phyloP scores from a whole-genome alignment of 1,140 invertebrate genomes.

The Orchestia grillus region DNA sequence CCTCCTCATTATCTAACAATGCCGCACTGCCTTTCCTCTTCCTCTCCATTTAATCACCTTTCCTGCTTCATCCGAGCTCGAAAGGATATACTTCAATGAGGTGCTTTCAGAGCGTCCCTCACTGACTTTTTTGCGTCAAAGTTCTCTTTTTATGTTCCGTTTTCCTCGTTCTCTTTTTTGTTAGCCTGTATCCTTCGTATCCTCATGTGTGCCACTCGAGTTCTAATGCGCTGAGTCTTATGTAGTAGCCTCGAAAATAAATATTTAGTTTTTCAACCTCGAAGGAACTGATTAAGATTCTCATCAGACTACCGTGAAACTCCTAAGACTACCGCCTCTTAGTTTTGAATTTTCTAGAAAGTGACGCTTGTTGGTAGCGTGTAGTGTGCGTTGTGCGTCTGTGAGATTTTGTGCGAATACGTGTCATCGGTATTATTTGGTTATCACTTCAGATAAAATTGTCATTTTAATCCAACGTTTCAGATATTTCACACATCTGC shows the following conservation, averaged over 20 bases:
- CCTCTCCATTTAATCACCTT: slow-evolving; percentile 22
- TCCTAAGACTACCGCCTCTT: neutral
- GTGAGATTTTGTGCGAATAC: neutral
- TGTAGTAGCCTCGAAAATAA: neutral
- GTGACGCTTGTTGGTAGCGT: neutral
- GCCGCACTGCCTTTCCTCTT: neutral
- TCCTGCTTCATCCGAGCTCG: neutral
- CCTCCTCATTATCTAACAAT: slow-evolving; percentile 40
- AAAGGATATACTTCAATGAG: neutral
- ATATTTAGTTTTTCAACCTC: neutral
- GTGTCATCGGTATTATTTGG: neutral
- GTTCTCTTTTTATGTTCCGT: neutral
- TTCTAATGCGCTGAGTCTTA: neutral
- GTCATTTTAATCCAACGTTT: neutral
- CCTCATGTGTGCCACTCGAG: no score
- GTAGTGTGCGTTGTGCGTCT: neutral
- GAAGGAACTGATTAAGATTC: neutral
- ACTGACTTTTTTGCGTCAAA: neutral
- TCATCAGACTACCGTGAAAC: neutral
- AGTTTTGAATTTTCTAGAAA: neutral
- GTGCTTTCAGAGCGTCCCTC: neutral
- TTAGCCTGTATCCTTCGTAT: neutral
- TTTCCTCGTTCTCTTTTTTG: neutral
- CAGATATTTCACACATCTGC: neutral
- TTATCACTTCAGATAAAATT: neutral